phyloP scores from a whole-genome alignment of 2,113 vertebrate species.

The Rhinopithecus roxellana region DNA sequence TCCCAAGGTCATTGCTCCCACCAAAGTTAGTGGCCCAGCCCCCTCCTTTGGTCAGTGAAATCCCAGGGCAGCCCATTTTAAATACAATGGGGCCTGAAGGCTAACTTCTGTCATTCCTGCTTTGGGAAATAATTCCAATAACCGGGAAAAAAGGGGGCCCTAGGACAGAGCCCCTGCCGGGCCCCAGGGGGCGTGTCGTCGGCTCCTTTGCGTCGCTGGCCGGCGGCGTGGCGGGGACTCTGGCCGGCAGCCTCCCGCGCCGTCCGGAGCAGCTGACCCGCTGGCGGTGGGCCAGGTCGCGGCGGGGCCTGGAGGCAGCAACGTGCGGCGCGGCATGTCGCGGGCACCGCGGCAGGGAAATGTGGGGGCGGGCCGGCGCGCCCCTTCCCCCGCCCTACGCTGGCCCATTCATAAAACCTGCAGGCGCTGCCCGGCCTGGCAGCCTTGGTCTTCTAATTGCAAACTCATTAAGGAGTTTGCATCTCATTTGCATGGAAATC shows the following conservation, averaged over 20 bases:
- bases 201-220: constrained; percentile 2
- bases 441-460: constrained; percentile 70
- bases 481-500: constrained; percentile 78
- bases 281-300: constrained; percentile 81
- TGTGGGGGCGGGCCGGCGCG: constrained; percentile 78
- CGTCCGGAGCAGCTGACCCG: constrained; percentile 84
- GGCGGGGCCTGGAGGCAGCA: constrained; percentile 82
- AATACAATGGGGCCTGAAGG: neutral
- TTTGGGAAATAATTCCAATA: neutral
- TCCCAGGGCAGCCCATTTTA: neutral
- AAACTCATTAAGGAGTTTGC: constrained; percentile 78
- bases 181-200: constrained; percentile 51
- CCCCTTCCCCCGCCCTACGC: constrained; percentile 55
- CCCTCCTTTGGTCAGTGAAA: neutral
- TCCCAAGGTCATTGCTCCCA: constrained; percentile 1
- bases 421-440: constrained; percentile 65
- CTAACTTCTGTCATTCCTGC: neutral
- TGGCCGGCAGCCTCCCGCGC: constrained; percentile 64
- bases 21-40: neutral
- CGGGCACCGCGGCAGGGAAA: constrained; percentile 74
- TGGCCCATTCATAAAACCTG: constrained; percentile 79
- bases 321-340: constrained; percentile 87
- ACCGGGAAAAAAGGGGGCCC: neutral
- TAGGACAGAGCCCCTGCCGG: neutral
- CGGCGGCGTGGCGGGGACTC: constrained; percentile 59